Evolutionary conservation across 2,888 invertebrate genomes (phyloP).

Genomic region (Pocota personata): DNA sequence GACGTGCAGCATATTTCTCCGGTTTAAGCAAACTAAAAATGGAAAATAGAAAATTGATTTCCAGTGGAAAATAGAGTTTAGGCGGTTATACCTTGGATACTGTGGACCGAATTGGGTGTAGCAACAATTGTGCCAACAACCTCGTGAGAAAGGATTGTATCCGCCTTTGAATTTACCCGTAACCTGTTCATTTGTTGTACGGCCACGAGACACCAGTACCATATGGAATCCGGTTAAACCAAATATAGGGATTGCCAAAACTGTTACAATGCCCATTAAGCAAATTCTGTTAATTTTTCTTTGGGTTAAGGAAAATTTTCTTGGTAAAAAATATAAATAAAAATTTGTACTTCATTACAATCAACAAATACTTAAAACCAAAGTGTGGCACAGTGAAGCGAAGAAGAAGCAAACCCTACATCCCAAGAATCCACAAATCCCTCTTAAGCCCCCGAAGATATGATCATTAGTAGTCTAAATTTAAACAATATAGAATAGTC

Average conservation of each 20-base stretch:
- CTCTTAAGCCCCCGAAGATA: too few species aligned
- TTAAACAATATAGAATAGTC: too few species aligned
- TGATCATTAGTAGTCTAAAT: too few species aligned
- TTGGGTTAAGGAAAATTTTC: conserved; percentile 74
- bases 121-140: conserved; percentile 97
- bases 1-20: conserved; percentile 87
- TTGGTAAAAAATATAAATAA: not conserved
- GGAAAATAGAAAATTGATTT: not conserved
- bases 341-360: not conserved
- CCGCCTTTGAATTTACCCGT: conserved; percentile 99
- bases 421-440: too few species aligned
- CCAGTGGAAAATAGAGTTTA: not conserved
- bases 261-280: conserved; percentile 94
- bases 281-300: conserved; percentile 86
- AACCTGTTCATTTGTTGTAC: conserved; percentile 99
- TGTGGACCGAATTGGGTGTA: conserved; percentile 98
- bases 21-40: conserved; percentile 86
- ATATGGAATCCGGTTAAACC: conserved; percentile 99
- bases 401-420: too few species aligned
- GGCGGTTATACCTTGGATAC: conserved; percentile 92
- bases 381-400: too few species aligned
- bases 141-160: conserved; percentile 98
- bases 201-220: conserved; percentile 96
- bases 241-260: conserved; percentile 97
- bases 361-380: too few species aligned